phyloP scores from a whole-genome alignment of 2,888 invertebrate species.

The Bellardia pandia region DNA sequence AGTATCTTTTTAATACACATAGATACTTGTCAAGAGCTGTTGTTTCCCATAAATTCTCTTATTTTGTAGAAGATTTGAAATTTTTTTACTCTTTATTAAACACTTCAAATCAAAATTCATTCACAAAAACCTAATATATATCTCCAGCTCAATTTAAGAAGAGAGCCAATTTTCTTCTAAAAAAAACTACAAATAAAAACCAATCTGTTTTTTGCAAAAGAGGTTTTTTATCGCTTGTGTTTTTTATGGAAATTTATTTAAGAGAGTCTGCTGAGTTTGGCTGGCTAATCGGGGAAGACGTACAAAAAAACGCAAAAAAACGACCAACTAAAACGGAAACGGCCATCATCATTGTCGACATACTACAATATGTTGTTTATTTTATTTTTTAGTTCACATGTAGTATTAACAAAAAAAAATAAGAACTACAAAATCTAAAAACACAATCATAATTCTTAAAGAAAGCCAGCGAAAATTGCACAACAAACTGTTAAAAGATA shows the following conservation, averaged over 20 bases:
- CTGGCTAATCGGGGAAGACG: conserved; percentile 41
- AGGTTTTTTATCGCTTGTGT: conserved; percentile 38
- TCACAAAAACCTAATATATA: conserved; percentile 61
- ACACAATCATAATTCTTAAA: conserved; percentile 45
- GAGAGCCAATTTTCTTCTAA: conserved; percentile 28
- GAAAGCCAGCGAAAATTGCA: conserved; percentile 39
- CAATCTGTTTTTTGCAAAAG: conserved; percentile 13
- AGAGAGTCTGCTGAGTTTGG: conserved; percentile 46
- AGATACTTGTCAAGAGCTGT: conserved; percentile 50
- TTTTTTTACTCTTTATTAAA: conserved; percentile 28
- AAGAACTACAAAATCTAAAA: conserved; percentile 63
- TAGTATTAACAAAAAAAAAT: neutral
- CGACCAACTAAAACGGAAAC: conserved; percentile 79
- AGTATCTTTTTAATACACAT: conserved; percentile 61
- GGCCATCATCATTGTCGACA: conserved; percentile 82
- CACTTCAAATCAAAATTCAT: conserved; percentile 67
- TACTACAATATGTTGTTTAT: conserved; percentile 78
- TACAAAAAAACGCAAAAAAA: conserved; percentile 41
- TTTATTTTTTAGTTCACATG: conserved; percentile 74
- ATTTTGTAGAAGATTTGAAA: conserved; percentile 8
- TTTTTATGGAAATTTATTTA: conserved; percentile 43
- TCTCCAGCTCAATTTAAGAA: conserved; percentile 17
- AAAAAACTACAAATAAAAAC: conserved; percentile 10
- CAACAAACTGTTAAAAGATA: conserved; percentile 57
- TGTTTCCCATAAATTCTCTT: conserved; percentile 36